Evolutionary conservation across 2,888 invertebrate species (phyloP).

Genomic region (Amiota mariae): DNA sequence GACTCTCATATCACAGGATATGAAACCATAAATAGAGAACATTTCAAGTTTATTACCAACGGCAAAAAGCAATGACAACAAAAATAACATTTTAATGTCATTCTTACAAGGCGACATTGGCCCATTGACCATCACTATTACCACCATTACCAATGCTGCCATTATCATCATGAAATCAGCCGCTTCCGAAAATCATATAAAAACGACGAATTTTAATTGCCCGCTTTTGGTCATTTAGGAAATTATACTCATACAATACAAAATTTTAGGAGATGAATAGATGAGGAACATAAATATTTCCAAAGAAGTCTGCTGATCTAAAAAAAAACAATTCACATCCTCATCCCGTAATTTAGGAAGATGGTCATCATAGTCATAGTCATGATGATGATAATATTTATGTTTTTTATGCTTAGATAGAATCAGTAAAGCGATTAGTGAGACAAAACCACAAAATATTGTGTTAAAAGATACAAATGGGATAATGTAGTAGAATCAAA

Average conservation of each 20-base stretch:
- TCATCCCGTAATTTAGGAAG: too few relatives aligned
- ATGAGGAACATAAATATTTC: background rate
- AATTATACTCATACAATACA: slow-evolving; percentile 41
- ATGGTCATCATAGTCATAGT: too few relatives aligned
- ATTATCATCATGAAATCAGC: background rate
- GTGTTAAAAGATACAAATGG: too few relatives aligned
- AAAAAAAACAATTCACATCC: too few relatives aligned
- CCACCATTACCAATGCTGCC: too few relatives aligned
- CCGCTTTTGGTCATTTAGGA: slow-evolving; percentile 40
- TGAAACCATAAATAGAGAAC: background rate
- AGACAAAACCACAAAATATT: too few relatives aligned
- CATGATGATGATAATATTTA: too few relatives aligned
- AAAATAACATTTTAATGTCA: slow-evolving; percentile 22
- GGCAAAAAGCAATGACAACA: background rate
- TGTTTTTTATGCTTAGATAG: too few relatives aligned
- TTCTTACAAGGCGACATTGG: background rate
- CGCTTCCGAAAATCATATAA: slow-evolving; percentile 11
- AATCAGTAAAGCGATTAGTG: too few relatives aligned
- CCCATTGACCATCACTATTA: too few relatives aligned
- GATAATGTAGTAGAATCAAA: too few relatives aligned
- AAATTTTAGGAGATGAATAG: background rate
- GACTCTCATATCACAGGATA: background rate
- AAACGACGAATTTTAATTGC: slow-evolving; percentile 59
- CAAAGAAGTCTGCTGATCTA: too few relatives aligned
- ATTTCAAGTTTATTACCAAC: slow-evolving; percentile 18